Percentiles rank a stretch among this genome's conserved stretches.
phyloP scores from a whole-genome alignment of 2,888 invertebrate genomes.

The Petrolisthes manimaculis region DNA sequence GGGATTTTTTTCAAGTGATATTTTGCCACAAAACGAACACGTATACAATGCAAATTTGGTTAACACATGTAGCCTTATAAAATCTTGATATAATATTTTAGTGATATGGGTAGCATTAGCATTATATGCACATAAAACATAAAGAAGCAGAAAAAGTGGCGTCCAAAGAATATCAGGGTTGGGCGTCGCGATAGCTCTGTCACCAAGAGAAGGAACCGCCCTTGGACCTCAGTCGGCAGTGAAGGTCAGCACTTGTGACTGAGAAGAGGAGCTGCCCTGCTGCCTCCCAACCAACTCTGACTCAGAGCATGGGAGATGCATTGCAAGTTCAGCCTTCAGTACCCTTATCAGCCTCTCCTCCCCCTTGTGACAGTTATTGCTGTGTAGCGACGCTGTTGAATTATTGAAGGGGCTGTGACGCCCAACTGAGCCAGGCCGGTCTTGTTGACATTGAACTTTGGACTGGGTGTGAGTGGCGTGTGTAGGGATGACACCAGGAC shows the following conservation, averaged over 20 bases:
- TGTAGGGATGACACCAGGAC: slow-evolving; percentile 34
- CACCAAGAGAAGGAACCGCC: slow-evolving; percentile 29
- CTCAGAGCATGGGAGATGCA: not conserved
- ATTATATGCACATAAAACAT: too few relatives aligned
- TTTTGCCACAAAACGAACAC: too few relatives aligned
- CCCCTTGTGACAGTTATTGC: not conserved
- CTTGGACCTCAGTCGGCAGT: not conserved
- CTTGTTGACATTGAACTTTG: slow-evolving; percentile 42
- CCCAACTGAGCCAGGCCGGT: slow-evolving; percentile 28
- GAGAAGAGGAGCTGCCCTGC: not conserved
- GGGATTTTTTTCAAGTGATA: too few relatives aligned
- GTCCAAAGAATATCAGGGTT: too few relatives aligned
- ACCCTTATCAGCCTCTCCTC: not conserved
- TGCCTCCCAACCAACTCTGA: not conserved
- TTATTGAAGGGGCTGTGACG: not conserved
- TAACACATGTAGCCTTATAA: too few relatives aligned
- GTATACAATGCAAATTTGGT: too few relatives aligned
- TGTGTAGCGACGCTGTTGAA: not conserved
- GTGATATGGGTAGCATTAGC: too few relatives aligned
- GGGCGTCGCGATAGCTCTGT: slow-evolving; percentile 12
- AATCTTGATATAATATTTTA: too few relatives aligned
- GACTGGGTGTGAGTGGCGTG: slow-evolving; percentile 29
- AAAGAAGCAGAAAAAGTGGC: not conserved
- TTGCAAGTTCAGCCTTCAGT: not conserved
- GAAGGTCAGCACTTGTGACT: slow-evolving; percentile 10